Conservation (phyloP, 2,888 invertebrate species). For the Aphodius granarius region DNA sequence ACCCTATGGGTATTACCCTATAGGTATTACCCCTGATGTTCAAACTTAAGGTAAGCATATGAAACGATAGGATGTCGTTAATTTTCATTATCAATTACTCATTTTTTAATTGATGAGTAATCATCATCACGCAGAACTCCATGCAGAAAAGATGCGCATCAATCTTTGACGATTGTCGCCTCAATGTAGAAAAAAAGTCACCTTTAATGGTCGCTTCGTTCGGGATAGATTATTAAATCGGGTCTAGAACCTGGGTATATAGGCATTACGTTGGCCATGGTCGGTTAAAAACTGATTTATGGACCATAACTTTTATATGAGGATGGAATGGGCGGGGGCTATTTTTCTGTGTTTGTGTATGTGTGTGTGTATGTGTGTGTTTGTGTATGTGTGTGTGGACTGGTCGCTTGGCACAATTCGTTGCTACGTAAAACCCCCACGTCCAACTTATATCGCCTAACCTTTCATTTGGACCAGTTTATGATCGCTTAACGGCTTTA, state of each 20-base stretch:
- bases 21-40: too few relatives aligned
- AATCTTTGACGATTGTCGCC: not conserved
- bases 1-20: too few relatives aligned
- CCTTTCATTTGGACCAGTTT: slow-evolving; percentile 46
- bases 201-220: not conserved
- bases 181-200: not conserved
- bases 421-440: slow-evolving; percentile 43
- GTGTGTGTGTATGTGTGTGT: too few relatives aligned
- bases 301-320: slow-evolving; percentile 48
- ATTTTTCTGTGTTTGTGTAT: too few relatives aligned
- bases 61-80: too few relatives aligned
- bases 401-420: slow-evolving; percentile 37
- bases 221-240: not conserved
- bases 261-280: slow-evolving; percentile 20
- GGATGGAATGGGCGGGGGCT: not conserved
- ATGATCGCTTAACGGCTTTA: slow-evolving; percentile 41
- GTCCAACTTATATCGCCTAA: slow-evolving; percentile 43
- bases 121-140: not conserved
- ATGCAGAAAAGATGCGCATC: not conserved
- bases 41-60: too few relatives aligned
- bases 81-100: not conserved
- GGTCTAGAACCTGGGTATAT: not conserved
- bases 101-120: not conserved
- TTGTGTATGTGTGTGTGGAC: not conserved
- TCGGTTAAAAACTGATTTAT: slow-evolving; percentile 48